These are phyloP conservation scores for Caenorhabditis brenneri DNA, from an alignment of 1,140 invertebrate genomes.

Conservation along the genomic window DNA sequence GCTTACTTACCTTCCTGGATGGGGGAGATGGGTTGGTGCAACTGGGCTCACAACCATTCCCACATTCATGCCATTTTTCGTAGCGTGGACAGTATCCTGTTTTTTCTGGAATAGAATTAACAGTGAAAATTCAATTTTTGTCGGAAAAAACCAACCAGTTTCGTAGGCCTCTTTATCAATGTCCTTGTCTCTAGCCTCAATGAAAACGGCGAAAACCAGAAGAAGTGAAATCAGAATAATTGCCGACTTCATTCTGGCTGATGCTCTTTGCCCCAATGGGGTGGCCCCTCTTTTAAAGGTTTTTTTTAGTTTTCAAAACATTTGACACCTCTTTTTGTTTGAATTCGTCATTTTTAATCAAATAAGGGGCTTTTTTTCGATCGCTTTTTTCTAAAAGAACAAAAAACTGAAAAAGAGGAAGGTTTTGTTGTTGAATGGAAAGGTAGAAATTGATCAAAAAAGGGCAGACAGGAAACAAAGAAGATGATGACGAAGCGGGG, in stretches of 20 bases:
- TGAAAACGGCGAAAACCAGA: neutral
- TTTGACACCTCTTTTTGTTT: no score
- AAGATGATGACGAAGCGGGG: no score
- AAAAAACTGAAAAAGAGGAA: no score
- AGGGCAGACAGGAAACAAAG: no score
- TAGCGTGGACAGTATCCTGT: neutral
- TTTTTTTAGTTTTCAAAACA: no score
- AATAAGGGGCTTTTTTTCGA: no score
- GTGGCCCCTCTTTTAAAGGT: no score
- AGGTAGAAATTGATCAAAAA: no score
- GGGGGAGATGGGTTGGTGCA: neutral
- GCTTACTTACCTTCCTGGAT: neutral
- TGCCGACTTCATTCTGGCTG: neutral
- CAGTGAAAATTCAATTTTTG: neutral
- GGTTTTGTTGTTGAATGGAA: no score
- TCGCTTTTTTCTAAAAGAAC: no score
- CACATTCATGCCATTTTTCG: neutral
- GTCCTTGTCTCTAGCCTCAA: neutral
- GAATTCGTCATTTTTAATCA: no score
- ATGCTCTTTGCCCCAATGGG: neutral
- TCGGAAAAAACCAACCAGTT: neutral
- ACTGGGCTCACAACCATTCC: conserved; percentile 3
- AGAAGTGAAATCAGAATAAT: neutral
- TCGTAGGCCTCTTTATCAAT: neutral
- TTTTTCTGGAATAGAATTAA: neutral